Base-by-base conservation (phyloP, 2,888 invertebrate genomes). In the Cremastinae sp. region DNA sequence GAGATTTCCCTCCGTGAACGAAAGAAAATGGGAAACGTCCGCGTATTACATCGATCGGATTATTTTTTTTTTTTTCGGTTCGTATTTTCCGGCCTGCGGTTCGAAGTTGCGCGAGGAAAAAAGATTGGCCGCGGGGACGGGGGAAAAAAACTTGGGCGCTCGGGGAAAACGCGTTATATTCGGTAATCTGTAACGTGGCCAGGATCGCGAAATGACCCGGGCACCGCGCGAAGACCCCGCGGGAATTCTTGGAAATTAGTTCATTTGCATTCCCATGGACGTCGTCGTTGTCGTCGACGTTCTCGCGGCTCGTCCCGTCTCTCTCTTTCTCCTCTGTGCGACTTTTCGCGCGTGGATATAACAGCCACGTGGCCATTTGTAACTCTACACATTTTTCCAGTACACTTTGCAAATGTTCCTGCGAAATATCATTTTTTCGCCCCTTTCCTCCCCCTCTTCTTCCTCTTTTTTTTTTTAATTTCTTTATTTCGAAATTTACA, bases 211-310 rank as follows among this genome's bases (percentile, higher is more conserved):
- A 70, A 72, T 58, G 59, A 56, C 71, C 45, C 54, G 65, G 22
- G 49, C 66, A 58, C 71, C 49, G 54, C 58, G 68, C 66, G 61
- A 82, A 76, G 65, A 73, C 85, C n/a, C 74, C 83, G 65, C 51
- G 73, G 81, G 83, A 82, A 81, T 81, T 78, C 82, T 84, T 79
- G 80, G 74, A 82, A 86, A 85, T 86, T 81, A 84, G 82, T 83
- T 86, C 83, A 86, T 86, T 84, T 86, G 83, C 79, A 81, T 81
- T 78, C 74, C 70, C 74, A 73, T 77, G 73, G 71, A 49, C 61
- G 70, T 75, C 65, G 65, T 65, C 58, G 65, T 68, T n/a, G 53
- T 54, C 43, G 28, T 28, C 49, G 47, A 61, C 61, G 16, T 49
- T 54, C 38, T 28, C 28, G 2, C 28, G 28, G 2, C 5, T 5